phyloP scores from a whole-genome alignment of 2,888 invertebrate species.

The Andrena flavipes region DNA sequence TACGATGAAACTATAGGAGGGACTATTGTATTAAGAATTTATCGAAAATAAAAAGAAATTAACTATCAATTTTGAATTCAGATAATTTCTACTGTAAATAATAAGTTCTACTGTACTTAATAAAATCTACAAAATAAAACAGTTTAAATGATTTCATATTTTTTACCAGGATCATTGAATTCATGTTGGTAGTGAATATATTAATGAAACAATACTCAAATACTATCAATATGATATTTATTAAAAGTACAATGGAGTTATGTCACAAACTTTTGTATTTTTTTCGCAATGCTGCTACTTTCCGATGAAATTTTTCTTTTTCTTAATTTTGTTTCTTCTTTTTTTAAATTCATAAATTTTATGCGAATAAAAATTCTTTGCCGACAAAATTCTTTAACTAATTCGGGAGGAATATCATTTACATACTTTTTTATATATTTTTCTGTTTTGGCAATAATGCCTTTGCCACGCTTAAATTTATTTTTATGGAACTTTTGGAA shows the following conservation, averaged over 20 bases:
- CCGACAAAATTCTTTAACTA: background rate
- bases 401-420: background rate
- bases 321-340: background rate
- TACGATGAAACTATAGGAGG: background rate
- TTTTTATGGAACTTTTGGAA: background rate
- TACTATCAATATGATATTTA: background rate
- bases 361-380: background rate
- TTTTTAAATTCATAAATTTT: background rate
- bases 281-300: background rate
- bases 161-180: background rate
- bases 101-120: no score
- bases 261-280: background rate
- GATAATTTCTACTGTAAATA: no score
- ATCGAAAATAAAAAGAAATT: background rate
- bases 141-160: slow-evolving; percentile 1
- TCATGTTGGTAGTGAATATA: background rate
- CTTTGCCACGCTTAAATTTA: background rate
- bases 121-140: background rate
- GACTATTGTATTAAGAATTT: background rate
- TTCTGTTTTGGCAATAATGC: background rate
- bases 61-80: no score
- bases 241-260: background rate
- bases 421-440: background rate
- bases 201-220: slow-evolving; percentile 4
- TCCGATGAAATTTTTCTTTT: background rate